Conservation (phyloP, 2,113 vertebrate species). For the Tenebrosternarchus preto region DNA sequence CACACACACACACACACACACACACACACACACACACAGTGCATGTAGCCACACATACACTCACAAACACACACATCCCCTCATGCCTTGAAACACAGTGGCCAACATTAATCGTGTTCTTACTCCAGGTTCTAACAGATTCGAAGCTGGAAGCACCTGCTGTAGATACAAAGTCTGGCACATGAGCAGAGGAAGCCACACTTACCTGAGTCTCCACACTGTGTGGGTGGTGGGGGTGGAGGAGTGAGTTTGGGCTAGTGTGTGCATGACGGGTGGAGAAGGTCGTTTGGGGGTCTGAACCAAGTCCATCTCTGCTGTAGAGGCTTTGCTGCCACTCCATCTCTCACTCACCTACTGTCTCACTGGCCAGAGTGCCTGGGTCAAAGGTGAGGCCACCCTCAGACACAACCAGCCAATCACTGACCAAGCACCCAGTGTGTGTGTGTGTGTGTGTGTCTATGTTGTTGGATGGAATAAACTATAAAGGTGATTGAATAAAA, state of each 20-base stretch:
- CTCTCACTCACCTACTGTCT: slow-evolving; percentile 82
- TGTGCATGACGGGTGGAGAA: slow-evolving; percentile 24
- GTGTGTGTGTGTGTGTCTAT: slow-evolving; percentile 12
- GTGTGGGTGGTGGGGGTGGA: no score
- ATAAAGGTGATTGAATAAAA: no score
- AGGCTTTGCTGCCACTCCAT: slow-evolving; percentile 82
- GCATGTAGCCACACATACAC: slow-evolving; percentile 20
- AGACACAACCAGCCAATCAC: slow-evolving; percentile 3
- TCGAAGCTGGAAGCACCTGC: no score
- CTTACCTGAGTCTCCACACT: slow-evolving; percentile 42
- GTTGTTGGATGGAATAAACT: no score
- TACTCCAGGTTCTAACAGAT: no score
- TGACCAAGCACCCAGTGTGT: slow-evolving; percentile 3
- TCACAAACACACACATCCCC: neutral
- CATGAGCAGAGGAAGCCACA: no score
- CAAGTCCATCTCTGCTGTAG: slow-evolving; percentile 91
- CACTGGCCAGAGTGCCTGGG: slow-evolving; percentile 78
- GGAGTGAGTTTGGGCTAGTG: no score
- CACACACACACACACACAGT: slow-evolving; percentile 29
- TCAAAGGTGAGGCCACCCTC: slow-evolving; percentile 56
- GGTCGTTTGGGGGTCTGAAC: slow-evolving; percentile 74
- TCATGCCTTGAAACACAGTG: no score
- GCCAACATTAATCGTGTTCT: no score
- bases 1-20: slow-evolving; percentile 22
- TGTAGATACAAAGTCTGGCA: no score